Conservation (phyloP, 2,113 vertebrate genomes). For the Chloebia gouldiae region DNA sequence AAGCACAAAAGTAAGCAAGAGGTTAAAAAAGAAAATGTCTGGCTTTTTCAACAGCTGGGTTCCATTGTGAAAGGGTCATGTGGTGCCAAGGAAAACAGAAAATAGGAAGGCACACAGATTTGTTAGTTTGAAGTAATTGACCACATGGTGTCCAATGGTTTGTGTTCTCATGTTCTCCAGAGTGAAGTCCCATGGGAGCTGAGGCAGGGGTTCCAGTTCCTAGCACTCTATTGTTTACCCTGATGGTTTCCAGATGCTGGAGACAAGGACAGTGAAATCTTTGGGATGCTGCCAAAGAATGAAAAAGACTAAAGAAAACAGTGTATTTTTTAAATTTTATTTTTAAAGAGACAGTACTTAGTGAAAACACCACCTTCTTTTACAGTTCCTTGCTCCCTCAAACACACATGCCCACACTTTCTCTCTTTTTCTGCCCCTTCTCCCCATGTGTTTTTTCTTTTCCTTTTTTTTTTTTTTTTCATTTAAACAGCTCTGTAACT, state of each 20-base stretch:
- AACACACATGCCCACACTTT: neutral
- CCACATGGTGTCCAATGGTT: slow-evolving; percentile 81
- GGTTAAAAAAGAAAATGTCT: slow-evolving; percentile 64
- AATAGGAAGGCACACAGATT: slow-evolving; percentile 78
- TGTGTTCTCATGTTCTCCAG: slow-evolving; percentile 83
- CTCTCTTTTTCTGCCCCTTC: neutral
- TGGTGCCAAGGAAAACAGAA: slow-evolving; percentile 85
- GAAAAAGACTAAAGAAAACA: slow-evolving; percentile 80
- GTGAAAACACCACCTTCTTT: neutral
- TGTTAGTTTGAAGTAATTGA: slow-evolving; percentile 85
- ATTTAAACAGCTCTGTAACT: neutral
- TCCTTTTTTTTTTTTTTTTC: neutral
- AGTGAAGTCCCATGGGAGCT: slow-evolving; percentile 82
- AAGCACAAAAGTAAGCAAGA: slow-evolving; percentile 53
- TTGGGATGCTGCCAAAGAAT: slow-evolving; percentile 75
- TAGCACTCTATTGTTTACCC: slow-evolving; percentile 91
- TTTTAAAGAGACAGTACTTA: slow-evolving; percentile 55
- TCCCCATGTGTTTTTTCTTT: neutral
- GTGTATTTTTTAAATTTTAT: slow-evolving; percentile 39
- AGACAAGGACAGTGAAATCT: slow-evolving; percentile 82
- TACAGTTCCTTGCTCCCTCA: neutral
- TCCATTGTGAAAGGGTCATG: slow-evolving; percentile 71
- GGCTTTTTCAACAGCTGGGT: slow-evolving; percentile 76
- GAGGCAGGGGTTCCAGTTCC: slow-evolving; percentile 81
- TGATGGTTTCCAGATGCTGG: slow-evolving; percentile 96